Base-by-base conservation (phyloP, 2,113 vertebrate genomes). In the Corynorhinus townsendii region DNA sequence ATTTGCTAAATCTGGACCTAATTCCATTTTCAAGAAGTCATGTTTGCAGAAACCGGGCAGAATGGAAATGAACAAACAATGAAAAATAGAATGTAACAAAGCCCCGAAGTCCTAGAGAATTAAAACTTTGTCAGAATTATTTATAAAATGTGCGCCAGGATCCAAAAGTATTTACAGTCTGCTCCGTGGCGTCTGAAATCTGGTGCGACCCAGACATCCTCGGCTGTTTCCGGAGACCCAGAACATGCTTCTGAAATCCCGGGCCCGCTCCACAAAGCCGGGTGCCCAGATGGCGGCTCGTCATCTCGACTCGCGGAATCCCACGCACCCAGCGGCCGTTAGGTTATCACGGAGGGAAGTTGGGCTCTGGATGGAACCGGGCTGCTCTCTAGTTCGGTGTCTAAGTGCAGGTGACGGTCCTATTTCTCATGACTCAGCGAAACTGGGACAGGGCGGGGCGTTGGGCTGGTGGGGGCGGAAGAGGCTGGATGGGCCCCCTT, bases 51-150 rank as follows among this genome's bases (percentile, higher is more conserved):
- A 96, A 97, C 95, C 95, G 95, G 96, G 88, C 96, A 91, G n/a
- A 96, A 95, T 97, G 96, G 95, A 97, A 96, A 96, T 97, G 95
- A 97, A 95, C 97, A 97, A 97, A 97, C 96, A 96, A 96, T 95
- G 96, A 95, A 96, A 97, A 96, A 95, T 86, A 91, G 93, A 96
- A 93, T 96, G 90, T 95, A 97, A 95, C 95, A 96, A 96, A 96
- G 82, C 95, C 81, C 96, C 14, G 43, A 96, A 96, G 96, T 96
- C 95, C 89, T 91, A 88, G 92, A 95, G 96, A 97, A 97, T 97
- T 97, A 97, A 94, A 97, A 96, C 69, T n/a, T 79, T 95, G 95
- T 96, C 95, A 97, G 95, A 96, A 97, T 96, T 97, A 96, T 97
- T 97, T 97, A 96, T 96, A 97, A 97, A 95, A 95, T 89, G 85